Evolutionary conservation across 30 jellyfish, hydroid and myxozoan genomes (phyloP).

Genomic region (Aurelia coerulea): DNA sequence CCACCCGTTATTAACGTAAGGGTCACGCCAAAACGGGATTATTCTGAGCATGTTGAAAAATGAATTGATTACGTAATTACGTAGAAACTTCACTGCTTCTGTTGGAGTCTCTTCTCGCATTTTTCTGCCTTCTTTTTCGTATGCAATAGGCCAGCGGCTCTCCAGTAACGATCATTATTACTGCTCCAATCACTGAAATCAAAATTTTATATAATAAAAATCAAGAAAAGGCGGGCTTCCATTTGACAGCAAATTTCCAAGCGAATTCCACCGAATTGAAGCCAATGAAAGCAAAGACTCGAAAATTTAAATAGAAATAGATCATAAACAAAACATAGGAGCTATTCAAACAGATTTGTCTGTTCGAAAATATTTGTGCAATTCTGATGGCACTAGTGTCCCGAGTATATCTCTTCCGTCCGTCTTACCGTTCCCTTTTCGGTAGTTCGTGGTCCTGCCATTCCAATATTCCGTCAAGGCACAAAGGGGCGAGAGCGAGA

Average conservation of each 20-base stretch:
- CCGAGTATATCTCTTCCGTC: no score
- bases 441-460: no score
- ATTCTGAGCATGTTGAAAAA: no score
- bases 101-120: background rate
- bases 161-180: slow-evolving; percentile 9
- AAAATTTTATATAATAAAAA: background rate
- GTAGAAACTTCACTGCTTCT: background rate
- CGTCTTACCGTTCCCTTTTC: no score
- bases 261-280: background rate
- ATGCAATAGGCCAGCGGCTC: slow-evolving; percentile 18
- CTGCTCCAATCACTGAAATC: slow-evolving; percentile 14
- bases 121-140: background rate
- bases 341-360: no score
- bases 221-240: no score
- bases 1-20: no score
- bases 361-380: no score
- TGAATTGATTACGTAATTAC: background rate
- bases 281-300: background rate
- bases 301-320: background rate
- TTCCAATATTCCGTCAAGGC: no score
- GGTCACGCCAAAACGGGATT: no score
- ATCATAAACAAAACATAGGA: background rate
- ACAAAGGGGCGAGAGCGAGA: no score
- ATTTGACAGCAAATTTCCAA: background rate
- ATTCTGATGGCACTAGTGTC: no score